Base-by-base conservation (phyloP, 2,113 vertebrate genomes). In the Scolopax mira region DNA sequence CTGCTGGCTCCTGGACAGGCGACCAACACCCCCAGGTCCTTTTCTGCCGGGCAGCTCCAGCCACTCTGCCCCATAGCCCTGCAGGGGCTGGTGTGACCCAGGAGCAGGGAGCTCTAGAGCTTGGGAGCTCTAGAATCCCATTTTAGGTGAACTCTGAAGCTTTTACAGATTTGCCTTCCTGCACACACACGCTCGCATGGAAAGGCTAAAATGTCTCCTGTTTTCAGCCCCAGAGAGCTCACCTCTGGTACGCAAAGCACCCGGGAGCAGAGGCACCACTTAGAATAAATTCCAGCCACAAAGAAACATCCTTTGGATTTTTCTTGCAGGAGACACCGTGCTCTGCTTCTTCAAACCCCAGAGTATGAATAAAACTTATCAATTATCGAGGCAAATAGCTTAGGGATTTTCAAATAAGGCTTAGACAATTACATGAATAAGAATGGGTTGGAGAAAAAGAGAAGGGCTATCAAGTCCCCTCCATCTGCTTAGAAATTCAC, bases 361-460 rank as follows among this genome's bases (percentile, higher is more conserved):
- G 62, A 66, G 71, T 55, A 77, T 7, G 13, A 85, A 51, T 75
- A 35, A 88, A 95, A 73, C 66, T 70, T n/a, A n/a, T n/a, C 66
- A 85, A 77, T 93, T 70, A 93, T 30, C 25, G 79, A 94, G 74
- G 71, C 87, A 82, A 88, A 88, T 77, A 79, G 57, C 87, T 96
- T 18, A 46, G 85, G 74, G 88, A 89, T 42, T 85, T 91, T 91
- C 67, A 88, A 89, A 89, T 51, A 51, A 88, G 71, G 60, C 82
- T 89, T 91, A 94, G 60, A 52, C 41, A 85, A 91, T 91, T 85
- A 80, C 10, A 66, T 54, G 91, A 79, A 57, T 85, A 89, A 85
- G 66, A 89, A 73, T 31, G 83, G 78, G 81, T 3, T 51, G 89
- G 65, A 77, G 69, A 35, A 83, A 66, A 93, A 73, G 71, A 54